These are phyloP conservation scores for Oryzias curvinotus DNA, from an alignment of 2,113 vertebrate genomes.

Conservation along the genomic window DNA sequence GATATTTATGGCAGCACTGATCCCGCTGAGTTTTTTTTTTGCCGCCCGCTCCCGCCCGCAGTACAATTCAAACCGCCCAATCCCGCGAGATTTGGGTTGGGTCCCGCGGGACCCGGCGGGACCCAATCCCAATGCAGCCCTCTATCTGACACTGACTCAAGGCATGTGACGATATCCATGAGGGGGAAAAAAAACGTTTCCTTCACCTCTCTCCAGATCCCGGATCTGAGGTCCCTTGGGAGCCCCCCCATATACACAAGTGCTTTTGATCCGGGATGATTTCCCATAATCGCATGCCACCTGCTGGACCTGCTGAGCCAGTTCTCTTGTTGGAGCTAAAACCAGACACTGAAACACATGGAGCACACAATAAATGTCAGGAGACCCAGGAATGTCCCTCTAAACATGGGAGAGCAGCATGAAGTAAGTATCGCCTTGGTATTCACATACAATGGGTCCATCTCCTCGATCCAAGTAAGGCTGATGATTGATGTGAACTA, in stretches of 20 bases:
- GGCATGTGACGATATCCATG: neutral
- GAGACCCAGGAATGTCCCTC: neutral
- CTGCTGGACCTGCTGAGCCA: slow-evolving; percentile 98
- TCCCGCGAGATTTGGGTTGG: too few species aligned
- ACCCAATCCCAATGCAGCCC: too few species aligned
- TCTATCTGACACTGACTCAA: neutral
- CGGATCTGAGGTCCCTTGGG: slow-evolving; percentile 98
- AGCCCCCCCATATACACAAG: slow-evolving; percentile 96
- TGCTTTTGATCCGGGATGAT: slow-evolving; percentile 96
- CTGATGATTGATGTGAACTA: slow-evolving; percentile 98
- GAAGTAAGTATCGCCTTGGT: neutral
- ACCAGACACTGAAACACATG: slow-evolving; percentile 90
- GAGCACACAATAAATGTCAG: neutral
- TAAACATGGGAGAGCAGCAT: neutral
- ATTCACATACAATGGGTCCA: slow-evolving; percentile 91
- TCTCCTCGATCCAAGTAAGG: slow-evolving; percentile 96
- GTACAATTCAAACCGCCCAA: too few species aligned
- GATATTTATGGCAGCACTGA: too few species aligned
- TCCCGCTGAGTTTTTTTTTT: too few species aligned
- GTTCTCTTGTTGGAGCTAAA: slow-evolving; percentile 92
- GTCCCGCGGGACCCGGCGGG: too few species aligned
- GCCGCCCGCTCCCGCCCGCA: too few species aligned
- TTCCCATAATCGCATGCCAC: slow-evolving; percentile 95
- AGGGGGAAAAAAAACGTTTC: neutral
- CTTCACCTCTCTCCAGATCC: slow-evolving; percentile 92